Evolutionary conservation across 2,888 invertebrate genomes (phyloP).

Genomic region (Crioceris asparagi): DNA sequence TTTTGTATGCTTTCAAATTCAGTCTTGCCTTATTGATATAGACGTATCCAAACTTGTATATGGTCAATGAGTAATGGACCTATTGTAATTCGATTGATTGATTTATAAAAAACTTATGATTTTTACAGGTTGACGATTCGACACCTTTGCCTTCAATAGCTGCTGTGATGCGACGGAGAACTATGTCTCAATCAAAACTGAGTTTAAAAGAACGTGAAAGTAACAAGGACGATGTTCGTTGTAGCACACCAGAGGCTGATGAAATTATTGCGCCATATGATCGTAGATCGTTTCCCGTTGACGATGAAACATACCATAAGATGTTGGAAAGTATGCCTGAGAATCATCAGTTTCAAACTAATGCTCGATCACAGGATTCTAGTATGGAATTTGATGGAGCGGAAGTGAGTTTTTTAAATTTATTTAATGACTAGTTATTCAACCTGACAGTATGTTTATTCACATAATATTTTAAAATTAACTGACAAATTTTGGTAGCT

Average conservation of each 20-base stretch:
- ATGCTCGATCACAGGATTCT: constrained; percentile 27
- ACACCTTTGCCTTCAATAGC: constrained; percentile 28
- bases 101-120: constrained; percentile 2
- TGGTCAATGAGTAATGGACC: too few relatives aligned
- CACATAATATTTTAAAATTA: too few relatives aligned
- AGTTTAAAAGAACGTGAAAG: constrained; percentile 19
- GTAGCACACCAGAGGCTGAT: background rate
- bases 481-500: too few relatives aligned
- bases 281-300: constrained; percentile 61
- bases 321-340: constrained; percentile 62
- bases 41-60: too few relatives aligned
- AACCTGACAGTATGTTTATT: too few relatives aligned
- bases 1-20: too few relatives aligned
- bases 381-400: constrained; percentile 13
- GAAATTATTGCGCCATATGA: constrained; percentile 58
- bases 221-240: constrained; percentile 6
- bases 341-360: constrained; percentile 41
- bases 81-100: too few relatives aligned
- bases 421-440: too few relatives aligned
- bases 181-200: constrained; percentile 34
- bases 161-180: constrained; percentile 37
- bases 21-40: too few relatives aligned
- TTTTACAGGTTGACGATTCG: constrained; percentile 8
- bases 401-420: too few relatives aligned
- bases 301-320: constrained; percentile 54